A percentile compares a stretch with the other conserved stretches of the same genome.
phyloP scores from a whole-genome alignment of 2,888 invertebrate species.

The Lithophane semibrunnea region DNA sequence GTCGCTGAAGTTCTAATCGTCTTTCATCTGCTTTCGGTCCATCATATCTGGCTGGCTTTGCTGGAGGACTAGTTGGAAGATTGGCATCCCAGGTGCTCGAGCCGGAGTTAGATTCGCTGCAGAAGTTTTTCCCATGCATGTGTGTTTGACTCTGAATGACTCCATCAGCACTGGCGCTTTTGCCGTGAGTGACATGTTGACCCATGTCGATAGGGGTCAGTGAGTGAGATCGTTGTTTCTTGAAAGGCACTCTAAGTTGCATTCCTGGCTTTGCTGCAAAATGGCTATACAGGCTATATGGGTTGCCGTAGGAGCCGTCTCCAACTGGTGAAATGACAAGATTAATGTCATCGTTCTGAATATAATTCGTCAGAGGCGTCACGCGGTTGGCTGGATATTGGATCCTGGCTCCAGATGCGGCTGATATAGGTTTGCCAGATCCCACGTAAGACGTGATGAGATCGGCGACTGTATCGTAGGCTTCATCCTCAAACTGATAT shows the following conservation, averaged over 20 bases:
- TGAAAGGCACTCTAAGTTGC: constrained; percentile 83
- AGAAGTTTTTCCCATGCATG: constrained; percentile 84
- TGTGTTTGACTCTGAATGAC: constrained; percentile 90
- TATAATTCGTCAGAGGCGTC: constrained; percentile 94
- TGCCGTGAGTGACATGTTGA: constrained; percentile 88
- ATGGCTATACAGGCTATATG: constrained; percentile 87
- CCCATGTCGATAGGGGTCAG: constrained; percentile 92
- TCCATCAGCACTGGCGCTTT: constrained; percentile 93
- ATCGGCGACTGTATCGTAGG: constrained; percentile 97
- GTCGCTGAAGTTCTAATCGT: constrained; percentile 91
- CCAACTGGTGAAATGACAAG: constrained; percentile 79
- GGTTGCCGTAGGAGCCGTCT: constrained; percentile 83
- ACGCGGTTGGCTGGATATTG: constrained; percentile 95
- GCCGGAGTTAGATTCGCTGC: constrained; percentile 88
- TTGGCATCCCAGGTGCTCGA: constrained; percentile 88
- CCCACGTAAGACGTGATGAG: constrained; percentile 98
- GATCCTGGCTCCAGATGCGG: constrained; percentile 96
- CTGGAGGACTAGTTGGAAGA: constrained; percentile 91
- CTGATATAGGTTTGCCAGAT: constrained; percentile 96
- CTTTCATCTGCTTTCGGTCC: constrained; percentile 91
- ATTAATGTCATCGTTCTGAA: constrained; percentile 82
- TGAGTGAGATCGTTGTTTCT: constrained; percentile 94
- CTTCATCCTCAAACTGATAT: constrained; percentile 98
- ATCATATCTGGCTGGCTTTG: constrained; percentile 89
- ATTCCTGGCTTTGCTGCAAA: constrained; percentile 86